Evolutionary conservation across 2,888 invertebrate genomes (phyloP).

Genomic region (Tinea trinotella): DNA sequence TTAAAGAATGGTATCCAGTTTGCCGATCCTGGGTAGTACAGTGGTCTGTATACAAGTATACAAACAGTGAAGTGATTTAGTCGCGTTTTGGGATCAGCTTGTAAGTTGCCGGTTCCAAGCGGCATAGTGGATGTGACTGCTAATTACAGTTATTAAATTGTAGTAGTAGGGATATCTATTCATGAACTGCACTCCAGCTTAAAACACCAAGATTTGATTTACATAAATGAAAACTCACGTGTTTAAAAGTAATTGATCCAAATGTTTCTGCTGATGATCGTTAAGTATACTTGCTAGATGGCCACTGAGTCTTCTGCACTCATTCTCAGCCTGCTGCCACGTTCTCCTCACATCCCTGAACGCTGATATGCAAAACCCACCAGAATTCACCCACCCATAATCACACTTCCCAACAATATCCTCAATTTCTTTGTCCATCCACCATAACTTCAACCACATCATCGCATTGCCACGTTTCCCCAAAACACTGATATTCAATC

Average conservation of each 20-base stretch:
- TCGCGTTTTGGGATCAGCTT: no score
- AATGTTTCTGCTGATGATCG: conserved; percentile 74
- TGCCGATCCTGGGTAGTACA: no score
- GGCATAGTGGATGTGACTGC: no score
- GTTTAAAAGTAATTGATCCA: conserved; percentile 76
- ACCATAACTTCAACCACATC: conserved; percentile 74
- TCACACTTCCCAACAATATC: conserved; percentile 77
- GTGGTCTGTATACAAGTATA: no score
- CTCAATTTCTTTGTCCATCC: conserved; percentile 75
- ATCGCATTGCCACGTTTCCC: conserved; percentile 49
- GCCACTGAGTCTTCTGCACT: conserved; percentile 75
- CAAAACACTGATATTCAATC: conserved; percentile 56
- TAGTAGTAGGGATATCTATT: no score
- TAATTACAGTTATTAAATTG: no score
- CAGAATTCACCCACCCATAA: conserved; percentile 79
- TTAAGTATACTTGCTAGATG: conserved; percentile 78
- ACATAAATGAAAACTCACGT: conserved; percentile 64
- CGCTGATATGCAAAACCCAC: conserved; percentile 77
- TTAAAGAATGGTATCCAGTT: no score
- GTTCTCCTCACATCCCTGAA: conserved; percentile 69
- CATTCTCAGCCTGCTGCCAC: conserved; percentile 79
- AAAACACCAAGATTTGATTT: conserved; percentile 80
- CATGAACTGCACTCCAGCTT: no score
- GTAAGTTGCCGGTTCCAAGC: no score
- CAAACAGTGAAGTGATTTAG: no score